These are phyloP conservation scores for Gila robusta DNA, from an alignment of 2,797 vertebrate genomes.

Conservation along the genomic window DNA sequence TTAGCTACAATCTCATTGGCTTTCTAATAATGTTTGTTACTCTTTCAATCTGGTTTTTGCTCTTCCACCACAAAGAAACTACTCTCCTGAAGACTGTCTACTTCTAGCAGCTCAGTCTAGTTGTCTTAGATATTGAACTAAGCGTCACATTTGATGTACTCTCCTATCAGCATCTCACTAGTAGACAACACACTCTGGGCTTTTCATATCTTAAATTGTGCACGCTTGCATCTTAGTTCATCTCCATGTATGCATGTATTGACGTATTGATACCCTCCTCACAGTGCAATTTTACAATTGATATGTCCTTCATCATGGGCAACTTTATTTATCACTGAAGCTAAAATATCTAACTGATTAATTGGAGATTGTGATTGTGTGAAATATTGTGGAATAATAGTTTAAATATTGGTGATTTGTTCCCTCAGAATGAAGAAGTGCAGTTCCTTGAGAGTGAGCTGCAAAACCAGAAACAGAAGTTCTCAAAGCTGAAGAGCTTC, in stretches of 20 bases:
- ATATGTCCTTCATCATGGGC: neutral
- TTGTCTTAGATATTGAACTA: no score
- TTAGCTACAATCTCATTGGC: no score
- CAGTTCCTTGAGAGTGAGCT: slow-evolving; percentile 94
- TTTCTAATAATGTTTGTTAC: no score
- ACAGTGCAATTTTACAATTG: neutral
- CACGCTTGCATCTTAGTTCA: no score
- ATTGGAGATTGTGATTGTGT: neutral
- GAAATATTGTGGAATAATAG: neutral
- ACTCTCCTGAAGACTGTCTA: no score
- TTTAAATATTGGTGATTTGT: slow-evolving; percentile 7
- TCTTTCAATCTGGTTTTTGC: no score
- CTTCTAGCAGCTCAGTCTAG: no score
- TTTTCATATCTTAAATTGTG: no score
- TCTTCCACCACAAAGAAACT: no score
- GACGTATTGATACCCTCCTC: neutral
- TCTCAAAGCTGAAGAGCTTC: slow-evolving; percentile 90
- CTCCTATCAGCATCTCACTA: no score
- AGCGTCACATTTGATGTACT: no score
- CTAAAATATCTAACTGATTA: neutral
- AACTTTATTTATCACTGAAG: neutral
- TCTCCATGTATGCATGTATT: neutral
- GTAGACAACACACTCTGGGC: no score
- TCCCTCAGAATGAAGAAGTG: slow-evolving; percentile 92
- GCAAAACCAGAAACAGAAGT: slow-evolving; percentile 94